Base-by-base conservation (phyloP, 1,140 invertebrate species). In the Scaptomyza montana region DNA sequence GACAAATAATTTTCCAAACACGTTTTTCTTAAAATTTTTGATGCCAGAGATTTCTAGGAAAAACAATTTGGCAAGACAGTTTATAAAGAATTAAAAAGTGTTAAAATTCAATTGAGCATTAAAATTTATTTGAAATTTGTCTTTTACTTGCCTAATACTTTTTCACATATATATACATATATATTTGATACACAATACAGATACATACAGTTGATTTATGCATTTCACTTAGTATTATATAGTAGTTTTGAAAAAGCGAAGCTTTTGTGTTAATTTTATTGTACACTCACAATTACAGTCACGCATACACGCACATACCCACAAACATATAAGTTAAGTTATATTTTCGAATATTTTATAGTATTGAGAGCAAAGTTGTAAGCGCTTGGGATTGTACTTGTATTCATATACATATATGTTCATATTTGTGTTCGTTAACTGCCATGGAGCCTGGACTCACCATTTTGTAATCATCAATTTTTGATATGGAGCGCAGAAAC, bases 401-500 rank as follows among this genome's bases (percentile, higher is more conserved):
- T 77, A 64, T 65, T 63, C 65, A 61, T 70, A 47, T 74, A 54
- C 33, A 61, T 51, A 59, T 60, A 19, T 66, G 30, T 39, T 25
- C 19, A 25, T 43, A 36, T 56, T 56, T 16, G 8, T 46, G 33
- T 50, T 54, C 36, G n/a, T 57, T 69, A 56, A 54, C 62, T 71
- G 50, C 53, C 56, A 46, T 69, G 19, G 60, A 82, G 70, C 71
- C 68, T 21, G 66, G 62, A 98, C 97, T 98, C 96, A 98, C 97
- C 98, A 98, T 98, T 95, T 98, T 98, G 94, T 98, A 98, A 96
- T 99, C 98, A 94, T 98, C 96, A 94, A 98, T 98, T 96, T 98
- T 98, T 94, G 97, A 98, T 95, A 99, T 98, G 93, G 97, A 98
- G 87, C 98, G 96, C 75, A 99, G 95, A 94, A 95, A 98, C 94